Conservation (phyloP, 2,888 invertebrate species). For the Rhingia campestris region DNA sequence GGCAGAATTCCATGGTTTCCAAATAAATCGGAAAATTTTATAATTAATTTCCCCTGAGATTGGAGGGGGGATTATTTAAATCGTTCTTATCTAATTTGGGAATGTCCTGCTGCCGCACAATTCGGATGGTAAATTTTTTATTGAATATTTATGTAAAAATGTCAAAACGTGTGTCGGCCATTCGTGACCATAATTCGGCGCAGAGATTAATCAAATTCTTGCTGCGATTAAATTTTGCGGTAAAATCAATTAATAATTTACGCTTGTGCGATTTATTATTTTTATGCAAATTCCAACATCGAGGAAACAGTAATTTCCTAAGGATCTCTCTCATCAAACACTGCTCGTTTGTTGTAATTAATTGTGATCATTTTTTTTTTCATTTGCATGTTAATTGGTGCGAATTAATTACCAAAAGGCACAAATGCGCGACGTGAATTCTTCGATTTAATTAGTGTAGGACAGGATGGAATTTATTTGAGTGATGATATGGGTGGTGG, state of each 20-base stretch:
- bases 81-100: constrained; percentile 41
- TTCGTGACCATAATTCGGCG: constrained; percentile 26
- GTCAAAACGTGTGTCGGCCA: neutral
- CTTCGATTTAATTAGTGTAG: constrained; percentile 27
- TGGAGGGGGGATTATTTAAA: constrained; percentile 52
- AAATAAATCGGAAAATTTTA: constrained; percentile 52
- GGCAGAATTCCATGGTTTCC: constrained; percentile 19
- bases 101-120: neutral
- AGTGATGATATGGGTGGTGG: neutral
- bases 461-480: neutral
- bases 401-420: constrained; percentile 38
- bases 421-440: constrained; percentile 15
- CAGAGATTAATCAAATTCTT: constrained; percentile 51
- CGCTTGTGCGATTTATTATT: constrained; percentile 49
- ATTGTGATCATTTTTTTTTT: constrained; percentile 53
- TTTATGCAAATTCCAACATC: constrained; percentile 58
- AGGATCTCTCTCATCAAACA: constrained; percentile 6
- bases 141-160: constrained; percentile 34
- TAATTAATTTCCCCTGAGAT: constrained; percentile 50
- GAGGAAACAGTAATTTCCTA: constrained; percentile 27
- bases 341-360: constrained; percentile 37
- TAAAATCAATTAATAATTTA: constrained; percentile 60
- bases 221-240: constrained; percentile 39
- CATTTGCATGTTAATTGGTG: constrained; percentile 45
- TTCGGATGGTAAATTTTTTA: neutral